A percentile compares a stretch with the other conserved stretches of the same genome.
Evolutionary conservation across 2,797 vertebrate species (phyloP).

Genomic region (Pelobates cultripes): DNA sequence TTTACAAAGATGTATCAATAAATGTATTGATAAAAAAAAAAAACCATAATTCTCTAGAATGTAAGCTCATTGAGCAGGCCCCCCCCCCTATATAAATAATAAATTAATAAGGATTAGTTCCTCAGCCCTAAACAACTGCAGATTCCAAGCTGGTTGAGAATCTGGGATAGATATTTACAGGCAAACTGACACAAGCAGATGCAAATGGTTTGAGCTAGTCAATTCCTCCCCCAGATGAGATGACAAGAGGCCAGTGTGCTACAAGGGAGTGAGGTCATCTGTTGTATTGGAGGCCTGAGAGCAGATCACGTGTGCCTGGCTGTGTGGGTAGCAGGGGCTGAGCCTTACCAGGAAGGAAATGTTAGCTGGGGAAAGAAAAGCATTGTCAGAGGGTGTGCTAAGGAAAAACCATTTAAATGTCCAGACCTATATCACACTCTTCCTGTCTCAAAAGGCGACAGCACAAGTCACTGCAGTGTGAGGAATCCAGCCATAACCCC

Average conservation of each 20-base stretch:
- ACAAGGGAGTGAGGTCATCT: conserved; percentile 27
- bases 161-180: too few species aligned
- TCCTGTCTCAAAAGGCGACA: background rate
- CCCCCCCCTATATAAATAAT: too few species aligned
- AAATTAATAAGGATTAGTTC: too few species aligned
- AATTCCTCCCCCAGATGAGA: background rate
- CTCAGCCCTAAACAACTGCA: too few species aligned
- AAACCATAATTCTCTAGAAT: too few species aligned
- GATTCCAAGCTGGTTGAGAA: too few species aligned
- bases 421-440: conserved; percentile 10
- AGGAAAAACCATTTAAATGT: conserved; percentile 10
- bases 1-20: too few species aligned
- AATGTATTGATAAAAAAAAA: too few species aligned
- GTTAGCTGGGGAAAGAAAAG: conserved; percentile 38
- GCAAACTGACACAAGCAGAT: too few species aligned
- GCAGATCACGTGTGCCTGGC: conserved; percentile 36
- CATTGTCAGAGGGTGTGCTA: conserved; percentile 38
- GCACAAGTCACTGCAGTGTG: background rate
- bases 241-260: background rate
- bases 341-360: conserved; percentile 47
- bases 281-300: conserved; percentile 29
- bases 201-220: too few species aligned
- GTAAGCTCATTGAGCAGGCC: too few species aligned
- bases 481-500: background rate
- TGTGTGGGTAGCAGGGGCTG: conserved; percentile 31